Evolutionary conservation across 2,797 vertebrate genomes (phyloP).

Genomic region (Chanos chanos): DNA sequence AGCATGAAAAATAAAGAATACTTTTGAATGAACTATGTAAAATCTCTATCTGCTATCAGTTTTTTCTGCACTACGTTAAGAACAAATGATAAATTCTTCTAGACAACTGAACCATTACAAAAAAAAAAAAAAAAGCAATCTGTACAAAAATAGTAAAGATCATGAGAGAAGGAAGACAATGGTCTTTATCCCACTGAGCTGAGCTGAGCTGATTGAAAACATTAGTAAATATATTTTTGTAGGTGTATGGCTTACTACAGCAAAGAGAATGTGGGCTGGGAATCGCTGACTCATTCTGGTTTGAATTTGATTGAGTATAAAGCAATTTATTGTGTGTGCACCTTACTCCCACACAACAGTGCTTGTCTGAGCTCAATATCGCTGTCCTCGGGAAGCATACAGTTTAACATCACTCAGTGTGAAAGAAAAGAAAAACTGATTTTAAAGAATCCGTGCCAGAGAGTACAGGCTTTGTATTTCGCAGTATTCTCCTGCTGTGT

Average conservation of each 20-base stretch:
- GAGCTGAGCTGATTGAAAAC: slow-evolving; percentile 21
- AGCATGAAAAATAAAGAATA: too few species aligned
- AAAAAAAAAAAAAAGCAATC: too few species aligned
- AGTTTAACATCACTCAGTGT: neutral
- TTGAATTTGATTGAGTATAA: slow-evolving; percentile 15
- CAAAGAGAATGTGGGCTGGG: neutral
- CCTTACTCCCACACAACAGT: neutral
- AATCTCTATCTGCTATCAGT: too few species aligned
- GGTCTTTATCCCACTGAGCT: too few species aligned
- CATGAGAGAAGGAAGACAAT: too few species aligned
- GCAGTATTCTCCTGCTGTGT: slow-evolving; percentile 34
- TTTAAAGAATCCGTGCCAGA: slow-evolving; percentile 15
- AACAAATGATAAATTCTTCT: too few species aligned
- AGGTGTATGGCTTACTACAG: slow-evolving; percentile 25
- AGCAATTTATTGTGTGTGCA: slow-evolving; percentile 34
- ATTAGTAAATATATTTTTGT: slow-evolving; percentile 32
- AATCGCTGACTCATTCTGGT: slow-evolving; percentile 28
- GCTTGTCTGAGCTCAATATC: slow-evolving; percentile 17
- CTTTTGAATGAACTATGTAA: too few species aligned
- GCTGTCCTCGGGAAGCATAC: neutral
- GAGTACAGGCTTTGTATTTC: slow-evolving; percentile 28
- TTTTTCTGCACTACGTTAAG: too few species aligned
- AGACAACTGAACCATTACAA: too few species aligned
- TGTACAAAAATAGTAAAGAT: too few species aligned
- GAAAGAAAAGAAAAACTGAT: slow-evolving; percentile 24